phyloP scores from a whole-genome alignment of 1,140 invertebrate genomes.

The Dreissena rostriformis region DNA sequence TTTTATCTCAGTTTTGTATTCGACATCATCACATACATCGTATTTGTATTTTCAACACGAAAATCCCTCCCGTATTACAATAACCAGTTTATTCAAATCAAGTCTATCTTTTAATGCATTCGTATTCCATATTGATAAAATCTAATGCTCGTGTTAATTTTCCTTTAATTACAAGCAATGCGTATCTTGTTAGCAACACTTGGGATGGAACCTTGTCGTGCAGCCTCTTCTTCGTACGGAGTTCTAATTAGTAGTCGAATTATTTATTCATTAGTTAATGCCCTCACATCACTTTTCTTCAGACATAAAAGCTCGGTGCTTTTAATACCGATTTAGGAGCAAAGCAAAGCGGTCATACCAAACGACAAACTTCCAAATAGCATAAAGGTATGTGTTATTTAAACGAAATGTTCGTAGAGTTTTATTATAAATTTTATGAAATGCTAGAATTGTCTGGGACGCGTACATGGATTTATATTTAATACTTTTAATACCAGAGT shows the following conservation, averaged over 20 bases:
- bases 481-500: no score
- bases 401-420: background rate
- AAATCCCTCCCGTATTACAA: no score
- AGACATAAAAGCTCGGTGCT: background rate
- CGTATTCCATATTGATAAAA: background rate
- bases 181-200: slow-evolving; percentile 2
- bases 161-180: background rate
- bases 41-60: no score
- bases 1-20: no score
- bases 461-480: background rate
- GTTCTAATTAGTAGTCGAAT: background rate
- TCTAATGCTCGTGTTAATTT: background rate
- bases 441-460: background rate
- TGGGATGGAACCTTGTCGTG: background rate
- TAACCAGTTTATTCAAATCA: no score
- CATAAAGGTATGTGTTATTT: background rate
- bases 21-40: no score
- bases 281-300: background rate
- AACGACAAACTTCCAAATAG: background rate
- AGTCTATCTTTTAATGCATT: no score
- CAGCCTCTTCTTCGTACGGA: background rate
- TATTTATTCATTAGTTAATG: slow-evolving; percentile 1
- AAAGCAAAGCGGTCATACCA: background rate
- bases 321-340: background rate
- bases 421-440: background rate